These are phyloP conservation scores for Eudiplozoon nipponicum DNA, from an alignment of 2,888 invertebrate genomes.

Conservation along the genomic window DNA sequence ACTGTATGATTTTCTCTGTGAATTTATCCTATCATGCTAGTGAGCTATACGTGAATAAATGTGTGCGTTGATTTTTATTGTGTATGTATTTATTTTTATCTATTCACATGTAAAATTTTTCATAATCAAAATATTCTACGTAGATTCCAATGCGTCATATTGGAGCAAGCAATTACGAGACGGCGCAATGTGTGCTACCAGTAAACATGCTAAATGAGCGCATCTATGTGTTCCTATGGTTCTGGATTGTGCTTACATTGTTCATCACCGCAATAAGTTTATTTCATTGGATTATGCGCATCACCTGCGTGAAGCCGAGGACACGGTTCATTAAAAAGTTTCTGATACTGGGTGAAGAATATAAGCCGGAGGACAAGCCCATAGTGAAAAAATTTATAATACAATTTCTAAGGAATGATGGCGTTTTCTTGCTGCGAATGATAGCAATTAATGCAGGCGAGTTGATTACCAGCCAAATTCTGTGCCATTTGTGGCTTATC, in stretches of 20 bases:
- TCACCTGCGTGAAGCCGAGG: background rate
- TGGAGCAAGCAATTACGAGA: slow-evolving; percentile 2
- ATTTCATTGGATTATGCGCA: slow-evolving; percentile 6
- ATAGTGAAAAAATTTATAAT: slow-evolving; percentile 7
- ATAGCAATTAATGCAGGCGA: slow-evolving; percentile 15
- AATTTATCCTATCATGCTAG: no score
- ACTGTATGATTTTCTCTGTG: no score
- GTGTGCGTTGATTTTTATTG: no score
- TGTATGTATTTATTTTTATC: no score
- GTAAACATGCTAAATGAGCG: slow-evolving; percentile 16
- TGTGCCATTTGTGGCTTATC: slow-evolving; percentile 13
- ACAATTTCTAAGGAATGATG: slow-evolving; percentile 15
- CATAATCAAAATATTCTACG: no score
- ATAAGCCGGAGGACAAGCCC: slow-evolving; percentile 1
- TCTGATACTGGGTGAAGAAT: slow-evolving; percentile 1
- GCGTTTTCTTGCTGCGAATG: slow-evolving; percentile 16
- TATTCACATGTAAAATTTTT: no score
- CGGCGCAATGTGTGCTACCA: slow-evolving; percentile 16
- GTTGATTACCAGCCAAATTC: slow-evolving; percentile 13
- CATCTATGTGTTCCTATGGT: slow-evolving; percentile 17
- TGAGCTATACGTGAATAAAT: no score
- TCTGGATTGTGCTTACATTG: slow-evolving; percentile 12
- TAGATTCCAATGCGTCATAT: slow-evolving; percentile 8
- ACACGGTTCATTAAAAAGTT: slow-evolving; percentile 8
- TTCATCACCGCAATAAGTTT: slow-evolving; percentile 8